Evolutionary conservation across 2,888 invertebrate species (phyloP).

Genomic region (Polietes domitor): DNA sequence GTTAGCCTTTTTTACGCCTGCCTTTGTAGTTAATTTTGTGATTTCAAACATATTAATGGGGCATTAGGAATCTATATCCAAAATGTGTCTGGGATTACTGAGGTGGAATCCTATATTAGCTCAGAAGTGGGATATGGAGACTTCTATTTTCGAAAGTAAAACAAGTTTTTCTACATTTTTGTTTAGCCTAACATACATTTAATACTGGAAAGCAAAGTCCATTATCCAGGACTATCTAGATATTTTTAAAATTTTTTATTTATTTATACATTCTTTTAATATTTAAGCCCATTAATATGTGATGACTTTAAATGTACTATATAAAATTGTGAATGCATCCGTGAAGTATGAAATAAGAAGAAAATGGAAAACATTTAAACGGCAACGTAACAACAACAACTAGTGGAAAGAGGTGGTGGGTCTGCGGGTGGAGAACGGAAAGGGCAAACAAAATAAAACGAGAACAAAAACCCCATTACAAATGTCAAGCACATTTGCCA

Average conservation of each 20-base stretch:
- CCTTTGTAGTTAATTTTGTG: too few species aligned
- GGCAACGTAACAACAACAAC: not conserved
- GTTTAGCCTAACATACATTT: too few species aligned
- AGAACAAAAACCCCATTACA: slow-evolving; percentile 66
- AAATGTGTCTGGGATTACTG: too few species aligned
- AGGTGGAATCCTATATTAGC: too few species aligned
- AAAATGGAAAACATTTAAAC: not conserved
- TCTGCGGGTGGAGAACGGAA: not conserved
- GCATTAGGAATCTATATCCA: too few species aligned
- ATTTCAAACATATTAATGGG: too few species aligned
- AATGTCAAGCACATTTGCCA: slow-evolving; percentile 68
- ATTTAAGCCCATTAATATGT: slow-evolving; percentile 63
- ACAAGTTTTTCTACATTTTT: too few species aligned
- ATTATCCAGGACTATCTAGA: not conserved
- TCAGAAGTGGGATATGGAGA: too few species aligned
- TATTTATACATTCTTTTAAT: slow-evolving; percentile 31
- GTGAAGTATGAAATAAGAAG: not conserved
- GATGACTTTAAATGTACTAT: slow-evolving; percentile 58
- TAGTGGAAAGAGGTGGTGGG: not conserved
- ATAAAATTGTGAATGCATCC: not conserved
- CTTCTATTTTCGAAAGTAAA: too few species aligned
- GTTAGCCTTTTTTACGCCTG: too few species aligned
- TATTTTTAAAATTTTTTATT: not conserved
- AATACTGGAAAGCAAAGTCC: too few species aligned
- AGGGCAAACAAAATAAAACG: slow-evolving; percentile 47